Base-by-base conservation (phyloP, 2,888 invertebrate species). In the Agriopis marginaria region DNA sequence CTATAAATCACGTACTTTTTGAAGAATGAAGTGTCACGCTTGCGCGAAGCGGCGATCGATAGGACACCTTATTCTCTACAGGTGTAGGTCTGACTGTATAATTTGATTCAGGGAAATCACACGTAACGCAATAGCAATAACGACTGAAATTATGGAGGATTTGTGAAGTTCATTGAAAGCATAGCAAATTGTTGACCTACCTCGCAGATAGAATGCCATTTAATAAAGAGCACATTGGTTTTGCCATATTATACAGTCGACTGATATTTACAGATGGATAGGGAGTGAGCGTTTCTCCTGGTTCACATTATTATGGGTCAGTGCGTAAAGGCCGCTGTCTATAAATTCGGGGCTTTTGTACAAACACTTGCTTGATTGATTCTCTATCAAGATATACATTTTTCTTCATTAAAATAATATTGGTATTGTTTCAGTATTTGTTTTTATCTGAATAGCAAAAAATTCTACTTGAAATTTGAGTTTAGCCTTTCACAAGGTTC, bases 31-130 rank as follows among this genome's bases (percentile, higher is more conserved):
- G 50, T 44, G 64, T 60, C 83, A 92, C 93, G 93, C 93, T 87
- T 93, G 93, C 93, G 93, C 92, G 91, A 75, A 76, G 74, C 67
- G 69, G 71, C 83, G 88, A 91, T 92, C 93, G 86, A 93, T 93
- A 89, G 42, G 45, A 68, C 78, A 76, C 79, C 74, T 77, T 72
- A 70, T 68, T 77, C 77, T 75, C 78, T 75, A 81, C 79, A 82
- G 79, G 76, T 81, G 80, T 79, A 69, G 59, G 63, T 45, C 45
- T n/a, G 8, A 58, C 12, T 32, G 54, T 42, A 53, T 32, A 10
- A 23, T 50, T 45, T 70, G 66, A 54, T 66, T 59, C 50, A 45
- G 53, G 12, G 63, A 70, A 59, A 63, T 63, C 44, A 63, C 10
- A 66, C 45, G 8, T 79, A 77, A 59, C 12, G 0, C 53, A 49